These are phyloP conservation scores for Coelogynopora nodosa DNA, from an alignment of 2,888 invertebrate genomes.

Conservation along the genomic window DNA sequence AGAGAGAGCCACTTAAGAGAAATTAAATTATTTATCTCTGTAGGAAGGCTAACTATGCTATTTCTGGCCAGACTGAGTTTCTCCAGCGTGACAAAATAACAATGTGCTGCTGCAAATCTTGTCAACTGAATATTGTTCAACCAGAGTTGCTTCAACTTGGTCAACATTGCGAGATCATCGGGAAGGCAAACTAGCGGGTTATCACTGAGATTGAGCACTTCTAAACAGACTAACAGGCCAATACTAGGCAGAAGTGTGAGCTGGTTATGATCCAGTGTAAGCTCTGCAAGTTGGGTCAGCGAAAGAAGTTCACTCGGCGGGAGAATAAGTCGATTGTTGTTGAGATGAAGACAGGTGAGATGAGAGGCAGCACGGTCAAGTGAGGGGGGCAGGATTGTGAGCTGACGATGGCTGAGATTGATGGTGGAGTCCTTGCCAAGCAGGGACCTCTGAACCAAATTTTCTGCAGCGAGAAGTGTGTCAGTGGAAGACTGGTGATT, in stretches of 20 bases:
- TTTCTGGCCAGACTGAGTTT: constrained; percentile 55
- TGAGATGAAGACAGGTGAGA: constrained; percentile 52
- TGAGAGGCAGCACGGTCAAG: constrained; percentile 50
- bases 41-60: constrained; percentile 52
- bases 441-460: neutral
- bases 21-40: constrained; percentile 51
- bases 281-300: constrained; percentile 49
- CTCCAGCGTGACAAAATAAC: constrained; percentile 51
- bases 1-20: constrained; percentile 56
- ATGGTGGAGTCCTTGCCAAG: neutral
- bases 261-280: constrained; percentile 57
- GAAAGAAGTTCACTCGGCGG: constrained; percentile 55
- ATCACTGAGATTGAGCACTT: constrained; percentile 50
- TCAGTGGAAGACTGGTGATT: neutral
- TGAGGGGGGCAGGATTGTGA: constrained; percentile 54
- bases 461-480: neutral
- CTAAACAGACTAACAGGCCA: constrained; percentile 52
- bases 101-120: neutral
- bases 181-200: constrained; percentile 55
- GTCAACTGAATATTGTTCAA: neutral
- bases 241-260: constrained; percentile 57
- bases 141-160: constrained; percentile 12
- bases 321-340: constrained; percentile 57
- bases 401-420: constrained; percentile 61
- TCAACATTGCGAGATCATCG: constrained; percentile 52